Evolutionary conservation across 2,888 invertebrate genomes (phyloP), one percentile per base, ranked within the genome.

Genomic region (Acleris laterana): DNA sequence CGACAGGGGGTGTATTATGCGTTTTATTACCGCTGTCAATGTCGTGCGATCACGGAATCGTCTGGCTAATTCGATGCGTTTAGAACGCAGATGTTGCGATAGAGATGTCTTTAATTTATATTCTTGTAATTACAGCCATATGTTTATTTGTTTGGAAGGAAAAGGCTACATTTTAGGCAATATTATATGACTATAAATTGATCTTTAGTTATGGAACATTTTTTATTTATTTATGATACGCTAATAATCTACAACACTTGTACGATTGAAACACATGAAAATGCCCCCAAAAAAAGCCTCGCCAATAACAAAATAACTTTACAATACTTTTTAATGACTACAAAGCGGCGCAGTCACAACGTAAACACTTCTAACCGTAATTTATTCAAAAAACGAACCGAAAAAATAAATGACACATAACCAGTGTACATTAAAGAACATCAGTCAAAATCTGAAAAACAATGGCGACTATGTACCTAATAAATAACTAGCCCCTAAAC

Each of bases 21-120:
- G 85, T 87, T 92, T 93, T 92, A 93, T 91, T 88, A 89, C 89
- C 90, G 86, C 82, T 78, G 78, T 78, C 75, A 68, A 78, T 81
- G 81, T 81, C 80, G 72, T 77, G 75, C 79, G 84, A 87, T 87
- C 78, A 79, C 73, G 73, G 77, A 72, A 83, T 83, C 80, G 84
- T 76, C 72, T 73, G 71, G 80, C 84, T 85, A 90, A 92, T 92
- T 91, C 88, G 86, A 83, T 83, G 80, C 79, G 69, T 83, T 85
- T 70, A 55, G 73, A 79, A 74, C 82, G 80, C 90, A 91, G 87
- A 90, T 91, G 90, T 83, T 79, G 73, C 74, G 81, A 83, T 87
- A 78, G 79, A 82, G 79, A 80, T 80, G 79, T 56, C 63, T 67
- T 63, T 52, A 56, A 42, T 56, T 56, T n/a, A 44, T 46, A 7